A percentile compares a stretch with the other conserved stretches of the same genome.
Evolutionary conservation across 2,888 invertebrate genomes (phyloP).

Genomic region (Polyploca ridens): DNA sequence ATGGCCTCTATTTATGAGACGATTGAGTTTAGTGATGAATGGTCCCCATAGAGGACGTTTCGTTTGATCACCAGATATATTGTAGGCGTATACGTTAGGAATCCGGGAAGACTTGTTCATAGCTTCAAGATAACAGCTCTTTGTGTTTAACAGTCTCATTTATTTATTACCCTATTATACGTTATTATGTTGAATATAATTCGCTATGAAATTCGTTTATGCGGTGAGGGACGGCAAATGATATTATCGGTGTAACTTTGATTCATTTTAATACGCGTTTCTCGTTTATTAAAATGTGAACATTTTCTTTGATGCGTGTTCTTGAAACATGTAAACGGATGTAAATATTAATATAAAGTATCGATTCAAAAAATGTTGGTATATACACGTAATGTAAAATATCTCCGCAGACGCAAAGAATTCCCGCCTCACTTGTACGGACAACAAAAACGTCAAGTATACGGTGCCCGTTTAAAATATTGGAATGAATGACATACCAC

Average conservation of each 20-base stretch:
- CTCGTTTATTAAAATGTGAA: neutral
- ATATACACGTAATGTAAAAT: conserved; percentile 44
- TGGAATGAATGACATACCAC: conserved; percentile 84
- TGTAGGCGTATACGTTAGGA: conserved; percentile 53
- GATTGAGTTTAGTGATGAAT: conserved; percentile 71
- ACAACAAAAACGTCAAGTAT: conserved; percentile 77
- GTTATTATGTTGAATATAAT: conserved; percentile 6
- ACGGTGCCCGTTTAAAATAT: conserved; percentile 80
- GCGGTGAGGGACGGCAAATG: neutral
- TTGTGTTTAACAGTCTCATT: conserved; percentile 35
- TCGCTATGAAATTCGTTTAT: conserved; percentile 4
- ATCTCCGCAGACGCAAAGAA: conserved; percentile 62
- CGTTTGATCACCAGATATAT: conserved; percentile 78
- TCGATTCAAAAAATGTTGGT: neutral
- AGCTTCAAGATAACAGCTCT: conserved; percentile 44
- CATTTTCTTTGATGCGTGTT: neutral
- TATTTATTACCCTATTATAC: conserved; percentile 9
- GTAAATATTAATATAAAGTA: neutral
- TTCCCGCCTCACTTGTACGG: conserved; percentile 72
- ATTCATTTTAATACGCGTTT: neutral
- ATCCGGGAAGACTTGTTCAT: conserved; percentile 65
- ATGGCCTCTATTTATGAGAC: conserved; percentile 64
- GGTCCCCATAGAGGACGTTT: conserved; percentile 52
- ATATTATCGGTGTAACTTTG: neutral
- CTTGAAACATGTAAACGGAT: neutral